Evolutionary conservation across 1,140 invertebrate genomes (phyloP), one percentile per base, ranked within the genome.

Genomic region (Oedothorax gibbosus): DNA sequence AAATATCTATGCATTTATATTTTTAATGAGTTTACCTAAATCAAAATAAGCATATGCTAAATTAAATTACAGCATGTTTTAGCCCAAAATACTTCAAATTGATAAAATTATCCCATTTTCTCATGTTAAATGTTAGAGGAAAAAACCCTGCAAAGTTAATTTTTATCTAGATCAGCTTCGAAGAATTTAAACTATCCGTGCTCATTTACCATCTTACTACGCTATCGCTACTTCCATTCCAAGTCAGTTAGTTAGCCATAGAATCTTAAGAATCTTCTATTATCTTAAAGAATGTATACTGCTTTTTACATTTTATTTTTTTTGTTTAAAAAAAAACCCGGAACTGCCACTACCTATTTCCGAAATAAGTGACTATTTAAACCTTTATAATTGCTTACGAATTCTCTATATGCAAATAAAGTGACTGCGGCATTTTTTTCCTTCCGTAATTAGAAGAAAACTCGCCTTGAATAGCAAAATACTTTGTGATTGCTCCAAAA

Each of bases 391-490:
- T 81, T 81, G 78, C 65, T 81, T 60, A 20, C 78, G 78, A 71
- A 81, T 81, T 71, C 66, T 81, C 56, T 81, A 81, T 81, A 81
- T 81, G 78, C 78, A 81, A 81, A 81, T 81, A 81, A 65, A 81
- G 78, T 81, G 69, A 81, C 65, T 60, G 66, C 66, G 68, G 66
- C 15, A 18, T 81, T 81, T 79, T 80, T 81, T 81, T 53, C 69
- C 35, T 35, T 71, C 60, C 15, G 65, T 81, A 81, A 81, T 81
- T 81, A 81, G 66, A 81, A 56, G 65, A 65, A 81, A 81, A 81
- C 78, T 81, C 66, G 60, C 21, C 66, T 54, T 81, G 78, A 81
- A 81, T 81, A 71, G 66, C 54, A 81, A 81, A 81, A 81, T 81
- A 81, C 78, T 81, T 50, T 21, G 65, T 49, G 66, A 81, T 71